Evolutionary conservation across 2,888 invertebrate species (phyloP).

Genomic region (Gisinianus flammeolus): DNA sequence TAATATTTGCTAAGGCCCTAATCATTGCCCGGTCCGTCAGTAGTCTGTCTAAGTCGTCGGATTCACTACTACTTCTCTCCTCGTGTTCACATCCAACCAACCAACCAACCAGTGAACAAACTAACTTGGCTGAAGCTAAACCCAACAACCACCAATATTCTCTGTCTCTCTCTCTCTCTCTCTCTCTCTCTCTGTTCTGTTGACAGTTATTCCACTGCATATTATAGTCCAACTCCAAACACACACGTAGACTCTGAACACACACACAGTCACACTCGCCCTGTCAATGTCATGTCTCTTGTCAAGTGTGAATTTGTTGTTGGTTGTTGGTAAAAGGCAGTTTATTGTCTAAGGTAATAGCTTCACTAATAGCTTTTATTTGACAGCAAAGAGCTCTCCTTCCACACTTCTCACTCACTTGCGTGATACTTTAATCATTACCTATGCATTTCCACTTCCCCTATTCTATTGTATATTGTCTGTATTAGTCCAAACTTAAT

Average conservation of each 20-base stretch:
- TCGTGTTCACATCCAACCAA: too few relatives aligned
- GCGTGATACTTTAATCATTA: conserved; percentile 38
- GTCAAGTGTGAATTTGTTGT: conserved; percentile 40
- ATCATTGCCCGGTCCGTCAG: conserved; percentile 42
- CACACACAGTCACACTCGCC: conserved; percentile 44
- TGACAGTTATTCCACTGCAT: conserved; percentile 38
- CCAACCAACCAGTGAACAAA: too few relatives aligned
- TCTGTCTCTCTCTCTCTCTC: conserved; percentile 6
- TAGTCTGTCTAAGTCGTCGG: conserved; percentile 39
- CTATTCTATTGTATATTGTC: not conserved
- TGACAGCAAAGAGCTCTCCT: conserved; percentile 39
- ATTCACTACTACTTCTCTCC: conserved; percentile 35
- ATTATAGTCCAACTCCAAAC: conserved; percentile 22
- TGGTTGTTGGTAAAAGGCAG: conserved; percentile 30
- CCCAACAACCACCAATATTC: not conserved
- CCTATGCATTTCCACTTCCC: not conserved
- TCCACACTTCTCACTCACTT: conserved; percentile 23
- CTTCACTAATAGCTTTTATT: conserved; percentile 39
- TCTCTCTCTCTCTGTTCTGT: conserved; percentile 2
- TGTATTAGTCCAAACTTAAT: not conserved
- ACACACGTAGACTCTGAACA: conserved; percentile 15
- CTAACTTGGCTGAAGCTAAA: too few relatives aligned
- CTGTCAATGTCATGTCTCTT: conserved; percentile 43
- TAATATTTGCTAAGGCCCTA: conserved; percentile 48
- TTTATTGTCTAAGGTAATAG: conserved; percentile 41